Base-by-base conservation (phyloP, 1,140 invertebrate species). In the Gonioctena quinquepunctata region DNA sequence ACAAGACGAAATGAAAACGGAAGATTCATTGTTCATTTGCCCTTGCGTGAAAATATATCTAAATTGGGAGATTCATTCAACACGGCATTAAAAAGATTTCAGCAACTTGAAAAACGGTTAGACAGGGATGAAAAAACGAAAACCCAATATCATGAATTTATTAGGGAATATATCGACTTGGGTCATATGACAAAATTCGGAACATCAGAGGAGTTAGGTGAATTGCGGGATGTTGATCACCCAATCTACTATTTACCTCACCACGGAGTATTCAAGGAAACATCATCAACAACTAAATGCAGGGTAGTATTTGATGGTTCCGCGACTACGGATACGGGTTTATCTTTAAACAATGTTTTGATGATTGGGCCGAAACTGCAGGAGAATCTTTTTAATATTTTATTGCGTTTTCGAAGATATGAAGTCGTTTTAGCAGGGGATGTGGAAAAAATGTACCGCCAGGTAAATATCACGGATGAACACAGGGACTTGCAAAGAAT, bases 361-460 rank as follows among this genome's bases (percentile, higher is more conserved):
- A 63, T 66, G 52, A n/a, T 60, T 19, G 79, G 79, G 3, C 76
- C 77, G 1, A 78, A 65, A n/a, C 48, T 79, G 3, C 80, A 80
- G 61, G 6, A 69, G 6, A 71, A 77, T 26, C 68, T 82, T 1
- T 71, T 77, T 13, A 42, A 76, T 6, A 75, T 82, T 22, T 66
- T 82, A 21, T 19, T 74, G 13, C 22, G 71, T 22, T 75, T 78
- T 54, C n/a, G 74, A 16, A 28, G 60, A 19, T 57, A 69, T 33
- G 25, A 26, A 18, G 33, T 56, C 49, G 75, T 76, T 3, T 16
- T 79, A 5, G 68, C 62, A 22, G 80, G 78, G 2, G 85, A 87
- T 50, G 79, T 86, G 2, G 65, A 71, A 16, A 83, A 84, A 69
- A 86, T 87, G 84, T 88, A 84, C 70, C 57, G 84, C 7, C 82